Evolutionary conservation across 2,113 vertebrate species (phyloP).

Genomic region (Orcinus orca): DNA sequence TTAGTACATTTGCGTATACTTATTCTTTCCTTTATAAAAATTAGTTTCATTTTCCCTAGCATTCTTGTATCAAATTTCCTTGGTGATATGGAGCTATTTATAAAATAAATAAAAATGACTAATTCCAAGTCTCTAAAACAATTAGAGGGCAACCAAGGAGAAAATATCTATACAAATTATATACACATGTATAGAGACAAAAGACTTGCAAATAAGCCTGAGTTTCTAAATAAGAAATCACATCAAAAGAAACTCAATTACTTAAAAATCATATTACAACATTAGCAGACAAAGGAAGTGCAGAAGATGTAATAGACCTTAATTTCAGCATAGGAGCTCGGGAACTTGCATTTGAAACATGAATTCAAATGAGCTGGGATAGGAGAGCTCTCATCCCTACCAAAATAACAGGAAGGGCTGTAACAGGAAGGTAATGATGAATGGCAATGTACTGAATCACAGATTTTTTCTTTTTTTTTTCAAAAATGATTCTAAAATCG

Average conservation of each 20-base stretch:
- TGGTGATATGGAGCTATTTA: not conserved
- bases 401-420: conserved; percentile 57
- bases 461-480: not conserved
- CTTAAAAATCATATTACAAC: conserved; percentile 62
- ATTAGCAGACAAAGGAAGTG: conserved; percentile 68
- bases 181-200: conserved; percentile 25
- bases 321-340: conserved; percentile 68
- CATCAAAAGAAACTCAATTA: conserved; percentile 63
- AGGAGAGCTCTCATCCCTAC: conserved; percentile 25
- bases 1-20: not conserved
- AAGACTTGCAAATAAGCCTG: conserved; percentile 10
- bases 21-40: not conserved
- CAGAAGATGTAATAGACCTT: conserved; percentile 60
- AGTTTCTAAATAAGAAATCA: conserved; percentile 63
- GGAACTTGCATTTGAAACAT: conserved; percentile 64
- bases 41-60: conserved; percentile 1
- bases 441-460: conserved; percentile 46
- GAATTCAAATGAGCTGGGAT: conserved; percentile 65
- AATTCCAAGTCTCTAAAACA: conserved; percentile 41
- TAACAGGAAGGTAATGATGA: conserved; percentile 59
- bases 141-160: not conserved
- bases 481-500: conserved; percentile 7
- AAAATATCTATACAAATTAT: conserved; percentile 34
- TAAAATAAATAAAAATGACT: conserved; percentile 39
- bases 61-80: not conserved